These are phyloP conservation scores for Arenaria interpres DNA, from an alignment of 2,113 vertebrate species.

Conservation along the genomic window DNA sequence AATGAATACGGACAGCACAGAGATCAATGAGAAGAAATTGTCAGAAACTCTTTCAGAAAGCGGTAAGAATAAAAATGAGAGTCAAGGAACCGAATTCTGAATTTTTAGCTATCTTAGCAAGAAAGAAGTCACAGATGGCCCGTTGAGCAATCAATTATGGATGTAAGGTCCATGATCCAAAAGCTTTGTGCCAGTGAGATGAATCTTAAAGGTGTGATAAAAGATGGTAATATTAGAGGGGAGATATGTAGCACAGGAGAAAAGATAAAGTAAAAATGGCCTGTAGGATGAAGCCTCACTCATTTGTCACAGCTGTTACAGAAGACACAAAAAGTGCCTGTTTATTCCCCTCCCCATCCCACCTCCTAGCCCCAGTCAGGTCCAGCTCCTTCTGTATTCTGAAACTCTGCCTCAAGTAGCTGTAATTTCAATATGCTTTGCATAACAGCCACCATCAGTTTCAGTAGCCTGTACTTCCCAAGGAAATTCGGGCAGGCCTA, in stretches of 20 bases:
- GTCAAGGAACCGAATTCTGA: not conserved
- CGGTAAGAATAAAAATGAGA: slow-evolving; percentile 3
- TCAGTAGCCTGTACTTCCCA: not conserved
- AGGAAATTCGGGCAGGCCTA: not conserved
- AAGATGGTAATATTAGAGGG: not conserved
- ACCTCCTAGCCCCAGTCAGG: not conserved
- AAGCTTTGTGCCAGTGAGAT: not conserved
- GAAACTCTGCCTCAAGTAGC: not conserved
- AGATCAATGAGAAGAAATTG: not conserved
- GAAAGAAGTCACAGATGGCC: slow-evolving; percentile 17
- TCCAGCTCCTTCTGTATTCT: not conserved
- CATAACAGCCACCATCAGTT: not conserved
- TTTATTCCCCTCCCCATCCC: not conserved
- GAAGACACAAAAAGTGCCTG: not conserved
- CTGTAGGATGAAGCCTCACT: not conserved
- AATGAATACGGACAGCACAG: not conserved
- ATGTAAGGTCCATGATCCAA: not conserved
- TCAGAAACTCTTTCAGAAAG: not conserved
- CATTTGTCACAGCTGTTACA: not conserved
- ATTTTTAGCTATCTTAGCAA: slow-evolving; percentile 9
- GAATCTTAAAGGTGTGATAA: slow-evolving; percentile 14
- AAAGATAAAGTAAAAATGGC: slow-evolving; percentile 1
- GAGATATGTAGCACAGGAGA: not conserved
- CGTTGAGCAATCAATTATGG: slow-evolving; percentile 28
- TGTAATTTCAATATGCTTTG: not conserved